Percentiles rank a stretch among this genome's conserved stretches.
Conservation (phyloP, 2,888 invertebrate species). For the Agrotis puta region DNA sequence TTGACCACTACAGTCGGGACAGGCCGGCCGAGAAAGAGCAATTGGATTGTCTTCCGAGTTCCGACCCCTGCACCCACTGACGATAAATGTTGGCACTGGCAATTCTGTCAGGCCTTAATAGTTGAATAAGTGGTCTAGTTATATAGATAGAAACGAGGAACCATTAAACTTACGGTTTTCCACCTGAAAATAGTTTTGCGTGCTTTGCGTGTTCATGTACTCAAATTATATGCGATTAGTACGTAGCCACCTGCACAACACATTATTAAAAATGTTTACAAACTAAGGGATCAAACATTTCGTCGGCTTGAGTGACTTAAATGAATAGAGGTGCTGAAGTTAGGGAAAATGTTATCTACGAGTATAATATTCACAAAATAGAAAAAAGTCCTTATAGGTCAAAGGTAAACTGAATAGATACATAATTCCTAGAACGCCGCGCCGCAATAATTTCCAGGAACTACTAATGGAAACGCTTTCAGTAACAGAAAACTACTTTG, state of each 20-base stretch:
- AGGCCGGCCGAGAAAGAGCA: constrained; percentile 61
- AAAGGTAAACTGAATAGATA: background rate
- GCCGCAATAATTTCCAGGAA: constrained; percentile 1
- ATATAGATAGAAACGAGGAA: background rate
- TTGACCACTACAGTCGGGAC: constrained; percentile 52
- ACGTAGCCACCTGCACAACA: too few species aligned
- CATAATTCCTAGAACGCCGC: background rate
- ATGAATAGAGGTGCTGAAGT: too few species aligned
- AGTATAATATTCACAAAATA: background rate
- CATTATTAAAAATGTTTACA: too few species aligned
- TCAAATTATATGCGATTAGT: too few species aligned
- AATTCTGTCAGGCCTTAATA: constrained; percentile 40
- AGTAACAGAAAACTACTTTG: constrained; percentile 21
- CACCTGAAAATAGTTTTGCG: background rate
- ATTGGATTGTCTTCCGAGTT: constrained; percentile 61
- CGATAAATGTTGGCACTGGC: constrained; percentile 55
- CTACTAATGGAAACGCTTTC: constrained; percentile 25
- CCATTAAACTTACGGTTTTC: background rate
- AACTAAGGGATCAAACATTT: too few species aligned
- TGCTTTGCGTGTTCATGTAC: too few species aligned
- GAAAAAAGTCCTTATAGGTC: constrained; percentile 1
- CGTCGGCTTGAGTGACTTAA: too few species aligned
- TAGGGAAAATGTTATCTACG: background rate
- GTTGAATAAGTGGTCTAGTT: constrained; percentile 41
- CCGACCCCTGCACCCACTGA: constrained; percentile 50